phyloP scores from a whole-genome alignment of 2,113 vertebrate genomes.

The Tragelaphus scriptus region DNA sequence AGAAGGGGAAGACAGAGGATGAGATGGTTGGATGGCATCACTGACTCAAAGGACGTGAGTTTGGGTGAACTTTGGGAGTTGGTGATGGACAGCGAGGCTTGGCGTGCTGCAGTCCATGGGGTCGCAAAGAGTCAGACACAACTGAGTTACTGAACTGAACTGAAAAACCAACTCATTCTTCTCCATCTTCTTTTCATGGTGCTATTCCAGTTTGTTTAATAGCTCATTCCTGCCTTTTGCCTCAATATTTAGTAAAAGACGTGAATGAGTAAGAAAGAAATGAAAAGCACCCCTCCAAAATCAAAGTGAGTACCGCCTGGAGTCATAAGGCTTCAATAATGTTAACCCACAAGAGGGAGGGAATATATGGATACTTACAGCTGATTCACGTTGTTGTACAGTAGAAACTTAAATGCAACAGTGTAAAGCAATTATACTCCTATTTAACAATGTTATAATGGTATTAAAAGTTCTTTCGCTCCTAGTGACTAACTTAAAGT shows the following conservation, averaged over 20 bases:
- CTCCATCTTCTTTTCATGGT: neutral
- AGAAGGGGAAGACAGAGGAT: neutral
- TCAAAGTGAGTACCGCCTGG: neutral
- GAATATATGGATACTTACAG: neutral
- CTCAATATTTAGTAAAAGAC: neutral
- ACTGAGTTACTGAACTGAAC: neutral
- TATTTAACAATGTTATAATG: neutral
- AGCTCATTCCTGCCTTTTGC: neutral
- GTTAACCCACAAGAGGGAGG: neutral
- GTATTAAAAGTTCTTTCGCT: neutral
- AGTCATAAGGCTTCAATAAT: neutral
- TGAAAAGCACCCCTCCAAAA: neutral
- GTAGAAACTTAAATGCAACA: neutral
- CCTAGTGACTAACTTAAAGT: neutral
- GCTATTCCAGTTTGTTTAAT: neutral
- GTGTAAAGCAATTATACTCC: neutral
- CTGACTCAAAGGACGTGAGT: neutral
- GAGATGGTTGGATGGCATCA: neutral
- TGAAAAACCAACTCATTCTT: neutral
- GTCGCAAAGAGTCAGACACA: neutral
- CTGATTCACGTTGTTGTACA: neutral
- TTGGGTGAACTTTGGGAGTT: neutral
- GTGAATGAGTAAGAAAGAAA: neutral
- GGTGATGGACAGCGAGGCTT: neutral
- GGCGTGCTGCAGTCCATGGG: rapidly evolving